Evolutionary conservation across 2,113 vertebrate species (phyloP).

Genomic region (Chelonoidis abingdonii): DNA sequence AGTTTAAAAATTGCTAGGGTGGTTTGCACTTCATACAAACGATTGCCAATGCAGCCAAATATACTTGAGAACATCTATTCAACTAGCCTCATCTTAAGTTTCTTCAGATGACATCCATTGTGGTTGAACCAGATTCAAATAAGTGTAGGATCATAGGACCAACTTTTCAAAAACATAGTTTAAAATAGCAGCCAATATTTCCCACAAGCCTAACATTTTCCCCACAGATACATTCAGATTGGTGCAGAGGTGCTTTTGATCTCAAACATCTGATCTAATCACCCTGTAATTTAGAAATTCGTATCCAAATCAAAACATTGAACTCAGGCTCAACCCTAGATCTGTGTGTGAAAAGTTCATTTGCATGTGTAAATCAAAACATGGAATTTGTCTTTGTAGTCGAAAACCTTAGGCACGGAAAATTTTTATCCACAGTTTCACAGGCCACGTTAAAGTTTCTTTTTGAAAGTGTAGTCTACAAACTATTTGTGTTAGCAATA

Average conservation of each 20-base stretch:
- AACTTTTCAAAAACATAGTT: not conserved
- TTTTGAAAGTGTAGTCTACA: not conserved
- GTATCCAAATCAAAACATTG: not conserved
- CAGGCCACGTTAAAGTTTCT: not conserved
- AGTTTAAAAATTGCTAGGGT: not conserved
- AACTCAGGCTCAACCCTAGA: not conserved
- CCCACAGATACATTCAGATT: not conserved
- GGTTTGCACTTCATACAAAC: not conserved
- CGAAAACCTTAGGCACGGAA: not conserved
- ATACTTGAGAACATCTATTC: not conserved
- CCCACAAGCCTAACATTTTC: not conserved
- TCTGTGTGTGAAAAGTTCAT: not conserved
- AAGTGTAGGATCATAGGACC: not conserved
- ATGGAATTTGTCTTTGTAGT: not conserved
- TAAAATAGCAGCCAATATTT: not conserved
- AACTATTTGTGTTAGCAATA: not conserved
- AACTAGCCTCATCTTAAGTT: not conserved
- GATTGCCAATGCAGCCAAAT: not conserved
- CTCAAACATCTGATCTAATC: not conserved
- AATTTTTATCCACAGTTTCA: not conserved
- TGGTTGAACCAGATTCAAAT: not conserved
- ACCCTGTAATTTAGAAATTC: not conserved
- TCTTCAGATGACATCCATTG: not conserved
- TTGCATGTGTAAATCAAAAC: not conserved
- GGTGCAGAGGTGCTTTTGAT: not conserved